Conservation (phyloP, 2,113 vertebrate species). For the Dicrurus megarhynchus region DNA sequence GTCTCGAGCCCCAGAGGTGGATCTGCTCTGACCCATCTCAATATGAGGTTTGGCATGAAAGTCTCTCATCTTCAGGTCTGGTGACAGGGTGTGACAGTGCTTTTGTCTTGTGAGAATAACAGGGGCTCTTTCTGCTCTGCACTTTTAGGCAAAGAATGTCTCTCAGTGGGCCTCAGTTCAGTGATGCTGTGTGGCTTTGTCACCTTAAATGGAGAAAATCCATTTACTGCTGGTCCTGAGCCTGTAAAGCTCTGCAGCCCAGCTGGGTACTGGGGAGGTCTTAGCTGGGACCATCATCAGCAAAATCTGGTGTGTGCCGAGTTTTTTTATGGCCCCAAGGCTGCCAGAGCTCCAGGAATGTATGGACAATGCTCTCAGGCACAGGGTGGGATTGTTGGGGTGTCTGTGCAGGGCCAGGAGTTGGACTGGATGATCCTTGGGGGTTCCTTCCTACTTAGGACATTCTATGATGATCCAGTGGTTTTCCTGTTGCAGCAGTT, state of each 20-base stretch:
- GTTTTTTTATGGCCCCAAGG: not conserved
- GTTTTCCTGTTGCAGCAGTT: not conserved
- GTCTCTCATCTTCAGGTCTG: not conserved
- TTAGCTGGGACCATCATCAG: not conserved
- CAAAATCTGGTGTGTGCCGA: not conserved
- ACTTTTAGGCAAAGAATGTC: not conserved
- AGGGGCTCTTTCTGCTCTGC: not conserved
- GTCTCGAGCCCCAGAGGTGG: not conserved
- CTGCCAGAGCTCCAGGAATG: not conserved
- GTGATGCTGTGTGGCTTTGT: not conserved
- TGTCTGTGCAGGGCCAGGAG: not conserved
- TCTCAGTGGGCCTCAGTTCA: not conserved
- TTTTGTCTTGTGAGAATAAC: not conserved
- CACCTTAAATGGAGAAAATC: not conserved
- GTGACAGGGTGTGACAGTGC: not conserved
- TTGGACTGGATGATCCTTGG: not conserved
- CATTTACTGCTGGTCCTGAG: not conserved
- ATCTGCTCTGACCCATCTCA: not conserved
- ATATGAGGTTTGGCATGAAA: not conserved
- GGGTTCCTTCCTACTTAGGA: not conserved
- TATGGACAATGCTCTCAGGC: rapidly evolving
- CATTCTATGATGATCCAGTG: not conserved
- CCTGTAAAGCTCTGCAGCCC: not conserved
- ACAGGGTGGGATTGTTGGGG: not conserved
- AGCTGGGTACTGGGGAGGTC: not conserved